A percentile compares a stretch with the other conserved stretches of the same genome.
These are phyloP conservation scores for Agriopis leucophaearia DNA, from an alignment of 2,888 invertebrate genomes.

Conservation along the genomic window DNA sequence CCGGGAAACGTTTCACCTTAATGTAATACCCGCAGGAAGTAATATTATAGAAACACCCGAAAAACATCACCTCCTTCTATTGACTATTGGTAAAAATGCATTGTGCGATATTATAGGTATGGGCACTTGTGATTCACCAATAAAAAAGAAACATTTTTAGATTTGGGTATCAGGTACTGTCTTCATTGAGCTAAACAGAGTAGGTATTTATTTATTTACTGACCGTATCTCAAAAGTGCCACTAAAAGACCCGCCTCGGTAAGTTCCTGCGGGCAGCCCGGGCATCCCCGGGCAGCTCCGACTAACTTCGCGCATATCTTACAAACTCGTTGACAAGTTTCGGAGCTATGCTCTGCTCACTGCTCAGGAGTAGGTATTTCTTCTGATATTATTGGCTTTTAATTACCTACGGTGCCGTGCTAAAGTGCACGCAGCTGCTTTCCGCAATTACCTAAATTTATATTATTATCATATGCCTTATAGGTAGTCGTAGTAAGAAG, in stretches of 20 bases:
- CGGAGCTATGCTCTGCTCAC: conserved; percentile 14
- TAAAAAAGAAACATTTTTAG: too few relatives aligned
- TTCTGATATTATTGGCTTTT: conserved; percentile 67
- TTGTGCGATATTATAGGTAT: not conserved
- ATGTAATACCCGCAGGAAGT: too few relatives aligned
- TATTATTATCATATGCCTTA: too few relatives aligned
- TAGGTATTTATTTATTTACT: not conserved
- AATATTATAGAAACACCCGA: too few relatives aligned
- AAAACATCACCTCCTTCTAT: too few relatives aligned
- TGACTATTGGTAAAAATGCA: too few relatives aligned
- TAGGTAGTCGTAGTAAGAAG: too few relatives aligned
- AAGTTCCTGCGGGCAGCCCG: not conserved
- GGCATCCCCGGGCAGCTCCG: conserved; percentile 9
- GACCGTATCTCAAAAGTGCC: not conserved
- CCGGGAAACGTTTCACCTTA: too few relatives aligned
- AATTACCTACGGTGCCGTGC: conserved; percentile 62
- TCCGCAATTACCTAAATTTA: too few relatives aligned
- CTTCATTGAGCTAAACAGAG: too few relatives aligned
- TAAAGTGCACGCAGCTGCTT: conserved; percentile 8
- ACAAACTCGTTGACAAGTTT: conserved; percentile 44
- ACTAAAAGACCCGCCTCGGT: not conserved
- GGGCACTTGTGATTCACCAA: not conserved
- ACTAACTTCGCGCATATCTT: conserved; percentile 53
- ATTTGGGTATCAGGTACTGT: too few relatives aligned
- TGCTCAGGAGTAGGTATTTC: conserved; percentile 49